phyloP scores from a whole-genome alignment of 2,113 vertebrate genomes.

The Macquaria australasica region DNA sequence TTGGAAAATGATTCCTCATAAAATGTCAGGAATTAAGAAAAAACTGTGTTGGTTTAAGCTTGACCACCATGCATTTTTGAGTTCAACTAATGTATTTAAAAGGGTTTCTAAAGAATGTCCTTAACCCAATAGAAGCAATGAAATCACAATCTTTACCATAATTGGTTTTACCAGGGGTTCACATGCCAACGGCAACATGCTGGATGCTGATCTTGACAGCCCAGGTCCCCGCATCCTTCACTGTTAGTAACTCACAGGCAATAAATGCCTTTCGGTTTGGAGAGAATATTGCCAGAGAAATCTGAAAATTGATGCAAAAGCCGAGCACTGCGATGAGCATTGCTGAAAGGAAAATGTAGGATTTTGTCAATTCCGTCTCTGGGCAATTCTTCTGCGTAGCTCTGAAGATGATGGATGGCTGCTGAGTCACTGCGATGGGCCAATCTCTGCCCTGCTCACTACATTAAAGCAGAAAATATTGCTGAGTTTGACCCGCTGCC shows the following conservation, averaged over 20 bases:
- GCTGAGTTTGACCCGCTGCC: constrained; percentile 66
- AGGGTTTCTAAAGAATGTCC: not conserved
- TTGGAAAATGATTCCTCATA: not conserved
- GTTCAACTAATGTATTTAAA: not conserved
- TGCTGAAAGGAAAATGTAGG: constrained; percentile 24
- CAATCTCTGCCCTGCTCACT: constrained; percentile 52
- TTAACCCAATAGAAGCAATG: not conserved
- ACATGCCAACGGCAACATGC: not conserved
- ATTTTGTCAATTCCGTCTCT: constrained; percentile 38
- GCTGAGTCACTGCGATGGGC: constrained; percentile 62
- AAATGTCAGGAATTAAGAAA: not conserved
- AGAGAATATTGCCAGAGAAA: not conserved
- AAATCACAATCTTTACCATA: not conserved
- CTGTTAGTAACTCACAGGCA: not conserved
- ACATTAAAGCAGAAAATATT: constrained; percentile 71
- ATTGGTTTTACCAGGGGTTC: not conserved
- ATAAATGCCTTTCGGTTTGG: not conserved
- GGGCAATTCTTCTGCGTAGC: constrained; percentile 46
- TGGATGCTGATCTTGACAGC: not conserved
- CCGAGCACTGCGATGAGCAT: not conserved
- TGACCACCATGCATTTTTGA: not conserved
- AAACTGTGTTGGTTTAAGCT: not conserved
- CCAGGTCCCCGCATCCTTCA: not conserved
- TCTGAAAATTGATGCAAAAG: not conserved
- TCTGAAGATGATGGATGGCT: constrained; percentile 71